Evolutionary conservation across 2,888 invertebrate genomes (phyloP).

Genomic region (Spialia ferax): DNA sequence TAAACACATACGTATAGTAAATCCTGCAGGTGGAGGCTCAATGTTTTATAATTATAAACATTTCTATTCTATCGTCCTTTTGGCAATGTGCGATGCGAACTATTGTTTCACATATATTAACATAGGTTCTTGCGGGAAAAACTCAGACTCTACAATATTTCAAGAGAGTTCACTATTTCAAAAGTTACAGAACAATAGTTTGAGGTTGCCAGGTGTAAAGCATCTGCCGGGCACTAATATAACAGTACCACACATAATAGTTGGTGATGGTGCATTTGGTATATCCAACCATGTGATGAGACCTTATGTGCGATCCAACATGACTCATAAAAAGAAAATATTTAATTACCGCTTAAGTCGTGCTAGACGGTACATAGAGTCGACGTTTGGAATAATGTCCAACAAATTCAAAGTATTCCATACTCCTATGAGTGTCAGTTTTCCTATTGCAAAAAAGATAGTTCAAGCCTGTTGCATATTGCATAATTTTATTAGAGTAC

Average conservation of each 20-base stretch:
- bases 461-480: constrained; percentile 43
- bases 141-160: constrained; percentile 42
- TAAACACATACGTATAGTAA: constrained; percentile 4
- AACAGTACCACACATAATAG: constrained; percentile 34
- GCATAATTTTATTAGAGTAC: constrained; percentile 45
- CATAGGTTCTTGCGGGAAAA: constrained; percentile 40
- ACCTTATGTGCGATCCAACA: constrained; percentile 40
- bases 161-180: constrained; percentile 34
- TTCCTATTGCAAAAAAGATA: constrained; percentile 48
- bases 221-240: constrained; percentile 32
- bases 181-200: constrained; percentile 34
- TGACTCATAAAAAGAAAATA: constrained; percentile 42
- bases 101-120: constrained; percentile 15
- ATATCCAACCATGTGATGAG: constrained; percentile 38
- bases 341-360: constrained; percentile 43
- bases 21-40: constrained; percentile 4
- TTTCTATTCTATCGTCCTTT: constrained; percentile 4
- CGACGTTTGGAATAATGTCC: constrained; percentile 50
- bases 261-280: constrained; percentile 43
- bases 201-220: constrained; percentile 37
- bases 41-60: constrained; percentile 4
- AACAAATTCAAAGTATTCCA: constrained; percentile 54
- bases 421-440: constrained; percentile 48
- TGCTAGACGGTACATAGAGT: constrained; percentile 44
- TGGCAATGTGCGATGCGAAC: constrained; percentile 4